Evolutionary conservation across 2,113 vertebrate genomes (phyloP).

Genomic region (Sisor rabdophorus): DNA sequence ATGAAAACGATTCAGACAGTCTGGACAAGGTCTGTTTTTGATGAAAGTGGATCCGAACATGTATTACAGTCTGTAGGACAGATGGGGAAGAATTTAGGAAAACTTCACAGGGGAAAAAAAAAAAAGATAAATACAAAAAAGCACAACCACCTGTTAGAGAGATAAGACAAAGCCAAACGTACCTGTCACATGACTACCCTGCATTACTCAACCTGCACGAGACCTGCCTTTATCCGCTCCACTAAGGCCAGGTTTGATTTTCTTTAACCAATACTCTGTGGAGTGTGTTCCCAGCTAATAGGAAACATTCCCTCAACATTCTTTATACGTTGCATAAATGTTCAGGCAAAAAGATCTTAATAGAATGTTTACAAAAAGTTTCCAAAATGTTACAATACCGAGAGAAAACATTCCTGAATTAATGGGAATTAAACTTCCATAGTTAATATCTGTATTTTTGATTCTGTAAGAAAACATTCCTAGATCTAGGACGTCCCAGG

Average conservation of each 20-base stretch:
- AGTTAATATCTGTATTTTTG: no score
- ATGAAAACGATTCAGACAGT: slow-evolving; percentile 32
- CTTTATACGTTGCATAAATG: no score
- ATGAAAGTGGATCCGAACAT: slow-evolving; percentile 40
- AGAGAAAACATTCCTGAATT: no score
- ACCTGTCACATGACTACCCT: slow-evolving; percentile 2
- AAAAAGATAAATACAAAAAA: slow-evolving; percentile 18
- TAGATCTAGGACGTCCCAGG: no score
- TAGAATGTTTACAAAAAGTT: no score
- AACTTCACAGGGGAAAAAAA: neutral
- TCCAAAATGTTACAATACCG: no score
- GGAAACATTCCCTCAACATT: no score
- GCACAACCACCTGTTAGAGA: slow-evolving; percentile 22
- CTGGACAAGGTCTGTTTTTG: slow-evolving; percentile 35
- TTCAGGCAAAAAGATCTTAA: no score
- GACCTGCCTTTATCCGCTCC: neutral
- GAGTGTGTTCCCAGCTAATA: neutral
- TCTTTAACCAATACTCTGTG: neutral
- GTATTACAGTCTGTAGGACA: slow-evolving; percentile 39
- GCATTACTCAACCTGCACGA: neutral
- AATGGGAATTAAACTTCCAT: no score
- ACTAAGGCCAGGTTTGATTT: neutral
- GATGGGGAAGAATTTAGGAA: slow-evolving; percentile 45
- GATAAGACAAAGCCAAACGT: neutral
- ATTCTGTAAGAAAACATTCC: no score